phyloP scores from a whole-genome alignment of 2,888 invertebrate species.

The Zaprionus bogoriensis region DNA sequence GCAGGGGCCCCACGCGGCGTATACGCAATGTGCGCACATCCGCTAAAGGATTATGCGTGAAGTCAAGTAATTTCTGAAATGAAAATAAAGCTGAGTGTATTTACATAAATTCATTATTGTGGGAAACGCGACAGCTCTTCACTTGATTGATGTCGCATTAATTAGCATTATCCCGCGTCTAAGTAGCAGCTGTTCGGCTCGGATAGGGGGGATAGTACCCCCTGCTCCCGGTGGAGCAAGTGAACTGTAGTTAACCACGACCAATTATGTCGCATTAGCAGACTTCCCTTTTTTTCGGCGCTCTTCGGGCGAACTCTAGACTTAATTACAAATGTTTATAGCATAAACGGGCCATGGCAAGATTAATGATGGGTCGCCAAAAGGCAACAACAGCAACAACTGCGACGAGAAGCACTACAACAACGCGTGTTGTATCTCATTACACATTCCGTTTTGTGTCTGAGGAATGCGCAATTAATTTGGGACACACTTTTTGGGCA shows the following conservation, averaged over 20 bases:
- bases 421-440: too few relatives aligned
- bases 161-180: constrained; percentile 38
- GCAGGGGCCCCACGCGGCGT: constrained; percentile 20
- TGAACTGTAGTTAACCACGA: constrained; percentile 1
- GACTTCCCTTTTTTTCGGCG: neutral
- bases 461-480: constrained; percentile 9
- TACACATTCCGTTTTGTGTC: too few relatives aligned
- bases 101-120: constrained; percentile 12
- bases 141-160: constrained; percentile 53
- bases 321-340: constrained; percentile 3
- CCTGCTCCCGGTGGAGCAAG: neutral
- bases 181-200: constrained; percentile 9
- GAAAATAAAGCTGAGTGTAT: constrained; percentile 28
- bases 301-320: neutral
- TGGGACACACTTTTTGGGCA: neutral
- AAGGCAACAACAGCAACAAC: too few relatives aligned
- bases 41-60: constrained; percentile 42
- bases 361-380: neutral
- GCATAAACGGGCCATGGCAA: neutral
- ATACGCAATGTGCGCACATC: constrained; percentile 15
- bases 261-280: neutral
- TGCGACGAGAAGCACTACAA: too few relatives aligned
- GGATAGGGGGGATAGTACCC: too few relatives aligned
- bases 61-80: constrained; percentile 42
- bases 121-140: constrained; percentile 5